Conservation (phyloP, 2,113 vertebrate species). For the Tenebrosternarchus preto region DNA sequence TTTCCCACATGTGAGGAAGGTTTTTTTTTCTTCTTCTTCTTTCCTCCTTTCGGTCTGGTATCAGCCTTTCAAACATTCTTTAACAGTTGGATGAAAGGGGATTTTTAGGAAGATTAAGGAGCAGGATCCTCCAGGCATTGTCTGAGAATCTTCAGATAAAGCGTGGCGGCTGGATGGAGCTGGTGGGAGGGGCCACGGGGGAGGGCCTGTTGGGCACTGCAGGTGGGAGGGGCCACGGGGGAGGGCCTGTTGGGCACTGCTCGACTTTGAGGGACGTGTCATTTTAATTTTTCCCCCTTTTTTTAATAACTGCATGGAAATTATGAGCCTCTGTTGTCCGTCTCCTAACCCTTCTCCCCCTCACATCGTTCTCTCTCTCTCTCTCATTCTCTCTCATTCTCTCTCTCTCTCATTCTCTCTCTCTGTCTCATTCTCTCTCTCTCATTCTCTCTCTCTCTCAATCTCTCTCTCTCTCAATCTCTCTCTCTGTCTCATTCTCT, state of each 20-base stretch:
- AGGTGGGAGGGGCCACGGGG: conserved; percentile 45
- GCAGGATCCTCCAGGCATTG: conserved; percentile 93
- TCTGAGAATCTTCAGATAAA: conserved; percentile 96
- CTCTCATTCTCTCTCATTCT: background rate
- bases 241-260: conserved; percentile 25
- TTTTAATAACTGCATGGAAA: conserved; percentile 48
- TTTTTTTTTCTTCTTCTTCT: conserved; percentile 66
- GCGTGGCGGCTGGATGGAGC: conserved; percentile 72
- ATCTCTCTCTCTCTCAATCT: too few relatives aligned
- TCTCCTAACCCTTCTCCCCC: background rate
- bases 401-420: background rate
- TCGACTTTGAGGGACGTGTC: conserved; percentile 46
- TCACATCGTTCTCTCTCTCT: background rate
- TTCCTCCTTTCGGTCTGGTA: conserved; percentile 75
- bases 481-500: too few relatives aligned
- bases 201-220: conserved; percentile 28
- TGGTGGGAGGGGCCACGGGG: conserved; percentile 52
- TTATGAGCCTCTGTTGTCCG: conserved; percentile 2
- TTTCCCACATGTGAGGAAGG: conserved; percentile 82
- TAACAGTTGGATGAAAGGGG: conserved; percentile 99
- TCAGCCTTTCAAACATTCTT: conserved; percentile 98
- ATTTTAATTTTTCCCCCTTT: conserved; percentile 60
- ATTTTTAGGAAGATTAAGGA: conserved; percentile 99
- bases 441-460: too few relatives aligned
- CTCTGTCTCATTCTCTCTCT: too few relatives aligned